A percentile compares a stretch with the other conserved stretches of the same genome.
These are phyloP conservation scores for Thysanoteuthis rhombus DNA, from an alignment of 2,888 invertebrate species.

Conservation along the genomic window DNA sequence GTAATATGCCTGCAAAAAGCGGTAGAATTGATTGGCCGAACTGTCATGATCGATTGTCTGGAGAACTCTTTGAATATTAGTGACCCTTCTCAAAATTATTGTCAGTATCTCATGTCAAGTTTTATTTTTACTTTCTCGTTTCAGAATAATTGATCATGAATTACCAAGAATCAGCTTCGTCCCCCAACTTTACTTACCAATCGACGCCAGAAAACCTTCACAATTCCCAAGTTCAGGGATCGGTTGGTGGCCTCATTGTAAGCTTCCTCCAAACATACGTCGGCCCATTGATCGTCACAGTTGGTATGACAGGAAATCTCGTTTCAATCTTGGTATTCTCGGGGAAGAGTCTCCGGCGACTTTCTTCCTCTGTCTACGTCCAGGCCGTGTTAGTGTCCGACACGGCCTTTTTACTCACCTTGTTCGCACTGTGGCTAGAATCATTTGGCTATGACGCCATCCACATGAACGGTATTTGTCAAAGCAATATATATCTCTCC, in stretches of 20 bases:
- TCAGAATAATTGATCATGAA: constrained; percentile 13
- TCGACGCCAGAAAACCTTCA: background rate
- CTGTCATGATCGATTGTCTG: no score
- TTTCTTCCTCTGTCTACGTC: constrained; percentile 49
- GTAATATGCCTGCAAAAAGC: no score
- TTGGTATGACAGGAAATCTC: constrained; percentile 48
- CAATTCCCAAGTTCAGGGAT: background rate
- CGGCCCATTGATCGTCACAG: constrained; percentile 42
- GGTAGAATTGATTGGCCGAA: no score
- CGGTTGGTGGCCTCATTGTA: background rate
- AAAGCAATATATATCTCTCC: constrained; percentile 40
- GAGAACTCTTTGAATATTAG: no score
- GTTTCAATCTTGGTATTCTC: constrained; percentile 44
- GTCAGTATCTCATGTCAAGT: no score
- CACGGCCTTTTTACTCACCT: constrained; percentile 43
- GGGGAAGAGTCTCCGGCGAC: constrained; percentile 42
- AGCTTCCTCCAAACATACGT: constrained; percentile 35
- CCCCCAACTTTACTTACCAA: background rate
- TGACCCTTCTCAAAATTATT: no score
- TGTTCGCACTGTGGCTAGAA: constrained; percentile 48
- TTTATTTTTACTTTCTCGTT: background rate
- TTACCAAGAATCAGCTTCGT: background rate
- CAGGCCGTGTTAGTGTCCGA: constrained; percentile 45
- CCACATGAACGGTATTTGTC: constrained; percentile 39
- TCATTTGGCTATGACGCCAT: constrained; percentile 44